Evolutionary conservation across 2,888 invertebrate species (phyloP).

Genomic region (Laothoe populi): DNA sequence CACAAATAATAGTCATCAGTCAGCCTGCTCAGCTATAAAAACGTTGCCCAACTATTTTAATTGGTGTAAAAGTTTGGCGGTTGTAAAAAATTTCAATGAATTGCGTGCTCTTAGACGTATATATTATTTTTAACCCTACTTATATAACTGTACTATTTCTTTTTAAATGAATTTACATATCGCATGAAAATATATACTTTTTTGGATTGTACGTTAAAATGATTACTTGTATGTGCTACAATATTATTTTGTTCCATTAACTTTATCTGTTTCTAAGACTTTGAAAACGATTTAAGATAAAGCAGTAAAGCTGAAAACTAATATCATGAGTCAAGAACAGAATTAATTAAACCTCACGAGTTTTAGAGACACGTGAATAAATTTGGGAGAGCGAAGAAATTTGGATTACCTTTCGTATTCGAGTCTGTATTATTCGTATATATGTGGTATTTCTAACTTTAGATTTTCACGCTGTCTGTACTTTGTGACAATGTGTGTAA

Average conservation of each 20-base stretch:
- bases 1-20: conserved; percentile 76
- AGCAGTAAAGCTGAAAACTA: conserved; percentile 51
- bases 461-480: conserved; percentile 32
- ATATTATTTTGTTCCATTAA: neutral
- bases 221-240: neutral
- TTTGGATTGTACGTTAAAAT: neutral
- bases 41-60: conserved; percentile 79
- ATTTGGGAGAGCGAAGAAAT: conserved; percentile 65
- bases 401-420: conserved; percentile 72
- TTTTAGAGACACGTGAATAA: conserved; percentile 64
- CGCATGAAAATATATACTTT: neutral
- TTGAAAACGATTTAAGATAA: conserved; percentile 11
- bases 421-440: conserved; percentile 60
- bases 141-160: too few species aligned
- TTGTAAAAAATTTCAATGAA: conserved; percentile 71
- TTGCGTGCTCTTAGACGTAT: conserved; percentile 49
- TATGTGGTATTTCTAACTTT: conserved; percentile 48
- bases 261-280: neutral
- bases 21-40: conserved; percentile 69
- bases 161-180: conserved; percentile 1
- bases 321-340: conserved; percentile 56
- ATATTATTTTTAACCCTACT: neutral
- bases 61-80: conserved; percentile 75
- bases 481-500: conserved; percentile 1
- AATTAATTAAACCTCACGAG: conserved; percentile 67